Evolutionary conservation across 2,888 invertebrate species (phyloP).

Genomic region (Ernsta delagoae): DNA sequence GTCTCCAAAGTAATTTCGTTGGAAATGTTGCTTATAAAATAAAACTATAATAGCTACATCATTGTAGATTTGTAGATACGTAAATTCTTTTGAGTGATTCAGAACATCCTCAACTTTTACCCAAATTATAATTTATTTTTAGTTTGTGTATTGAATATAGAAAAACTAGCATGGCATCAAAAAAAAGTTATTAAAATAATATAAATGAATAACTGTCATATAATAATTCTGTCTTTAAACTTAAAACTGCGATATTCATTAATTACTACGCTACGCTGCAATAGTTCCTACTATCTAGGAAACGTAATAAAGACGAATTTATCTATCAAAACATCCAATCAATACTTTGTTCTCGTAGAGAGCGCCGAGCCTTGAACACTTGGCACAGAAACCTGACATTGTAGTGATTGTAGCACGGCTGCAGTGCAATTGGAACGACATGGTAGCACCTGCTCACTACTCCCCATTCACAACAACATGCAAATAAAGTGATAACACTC

Average conservation of each 20-base stretch:
- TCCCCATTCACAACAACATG: constrained; percentile 30
- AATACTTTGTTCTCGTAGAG: neutral
- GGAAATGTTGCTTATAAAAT: too few species aligned
- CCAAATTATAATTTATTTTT: too few species aligned
- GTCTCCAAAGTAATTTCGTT: too few species aligned
- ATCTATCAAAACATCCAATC: constrained; percentile 9
- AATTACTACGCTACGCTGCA: neutral
- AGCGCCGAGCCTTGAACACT: constrained; percentile 33
- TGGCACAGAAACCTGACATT: constrained; percentile 37
- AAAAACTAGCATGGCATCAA: too few species aligned
- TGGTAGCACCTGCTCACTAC: constrained; percentile 29
- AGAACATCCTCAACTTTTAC: too few species aligned
- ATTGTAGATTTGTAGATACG: too few species aligned
- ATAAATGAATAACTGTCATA: too few species aligned
- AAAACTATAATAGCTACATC: too few species aligned
- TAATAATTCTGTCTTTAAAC: too few species aligned
- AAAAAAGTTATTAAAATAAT: too few species aligned
- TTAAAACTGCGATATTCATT: neutral
- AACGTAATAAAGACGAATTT: neutral
- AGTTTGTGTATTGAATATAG: too few species aligned
- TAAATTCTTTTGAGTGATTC: too few species aligned
- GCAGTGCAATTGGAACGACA: constrained; percentile 30
- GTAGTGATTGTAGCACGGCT: constrained; percentile 22
- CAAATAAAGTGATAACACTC: constrained; percentile 17
- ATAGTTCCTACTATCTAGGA: neutral